These are phyloP conservation scores for Eupithecia subumbrata DNA, from an alignment of 2,888 invertebrate genomes.

Conservation along the genomic window DNA sequence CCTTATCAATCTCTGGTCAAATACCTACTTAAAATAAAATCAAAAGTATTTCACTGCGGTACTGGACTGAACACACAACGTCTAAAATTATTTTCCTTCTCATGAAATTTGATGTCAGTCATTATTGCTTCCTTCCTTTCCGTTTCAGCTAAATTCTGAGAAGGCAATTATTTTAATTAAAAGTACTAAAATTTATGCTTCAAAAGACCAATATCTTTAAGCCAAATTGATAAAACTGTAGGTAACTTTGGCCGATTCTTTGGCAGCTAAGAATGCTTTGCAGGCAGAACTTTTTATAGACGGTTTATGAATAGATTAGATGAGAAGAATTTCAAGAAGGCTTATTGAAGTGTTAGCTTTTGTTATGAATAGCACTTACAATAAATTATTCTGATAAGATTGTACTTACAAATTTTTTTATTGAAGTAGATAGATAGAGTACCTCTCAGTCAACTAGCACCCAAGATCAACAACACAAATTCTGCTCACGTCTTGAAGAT, in stretches of 20 bases:
- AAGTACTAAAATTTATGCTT: constrained; percentile 11
- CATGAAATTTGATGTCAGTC: constrained; percentile 25
- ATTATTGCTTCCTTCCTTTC: constrained; percentile 18
- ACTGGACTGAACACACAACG: background rate
- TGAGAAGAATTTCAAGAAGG: background rate
- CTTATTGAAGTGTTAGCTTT: background rate
- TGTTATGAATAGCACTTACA: background rate
- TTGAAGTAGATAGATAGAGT: background rate
- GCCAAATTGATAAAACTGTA: constrained; percentile 7
- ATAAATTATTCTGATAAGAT: background rate
- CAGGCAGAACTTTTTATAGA: background rate
- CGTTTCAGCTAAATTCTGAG: constrained; percentile 19
- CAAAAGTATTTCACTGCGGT: background rate
- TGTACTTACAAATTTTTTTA: too few species aligned
- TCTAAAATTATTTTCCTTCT: constrained; percentile 19
- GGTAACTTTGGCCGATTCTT: constrained; percentile 7
- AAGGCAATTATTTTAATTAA: constrained; percentile 32
- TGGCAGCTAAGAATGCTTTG: background rate
- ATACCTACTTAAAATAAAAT: background rate
- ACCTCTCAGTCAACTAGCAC: background rate
- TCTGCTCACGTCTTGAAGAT: too few species aligned
- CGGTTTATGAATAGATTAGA: background rate
- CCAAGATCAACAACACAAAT: too few species aligned
- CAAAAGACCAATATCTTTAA: constrained; percentile 12
- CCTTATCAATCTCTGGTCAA: background rate